Base-by-base conservation (phyloP, 2,888 invertebrate genomes). In the Ormyrus pomaceus region DNA sequence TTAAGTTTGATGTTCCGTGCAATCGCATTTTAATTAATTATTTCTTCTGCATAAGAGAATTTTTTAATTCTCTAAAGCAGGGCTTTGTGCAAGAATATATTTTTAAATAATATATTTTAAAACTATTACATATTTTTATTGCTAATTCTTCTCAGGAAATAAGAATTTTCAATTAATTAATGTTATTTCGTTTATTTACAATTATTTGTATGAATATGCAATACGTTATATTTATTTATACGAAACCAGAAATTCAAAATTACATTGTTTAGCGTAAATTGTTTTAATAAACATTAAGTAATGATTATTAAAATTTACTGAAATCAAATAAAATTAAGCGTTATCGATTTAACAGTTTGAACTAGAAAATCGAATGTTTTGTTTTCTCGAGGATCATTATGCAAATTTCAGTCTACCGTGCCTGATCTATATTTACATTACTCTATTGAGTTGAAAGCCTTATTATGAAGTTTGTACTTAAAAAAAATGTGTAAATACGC, bases 401-500 rank as follows among this genome's bases (percentile, higher is more conserved):
- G 45, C n/a, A 46, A 73, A 64, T 64, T 13, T 9, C 46, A 64
- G 19, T 53, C 56, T 64, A 48, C 19, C 55, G 7, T 11, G 19
- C 11, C 56, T 56, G 48, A 55, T 56, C 19, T 55, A 64, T 64
- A 48, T 56, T 56, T 71, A 34, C n/a, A 8, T 8, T 59, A 19
- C 9, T 6, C 11, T 70, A 13, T 58, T 48, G 13, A 53, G 53
- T 55, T 62, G 11, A 61, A 53, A 53, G 11, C 45, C 34, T 72
- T 61, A 72, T 62, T 71, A 61, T 13, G 6, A 72, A 62, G 53
- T 62, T 45, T 61, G 34, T 13, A 11, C n/a, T 53, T 73, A 64
- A 19, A 48, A 69, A 56, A 7, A 56, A 11, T 64, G 11, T 64
- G 4, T 6, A 64, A 64, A 34, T 34, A 56, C 11, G n/a, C 55